phyloP scores from a whole-genome alignment of 2,113 vertebrate genomes.

The Otus sunia region DNA sequence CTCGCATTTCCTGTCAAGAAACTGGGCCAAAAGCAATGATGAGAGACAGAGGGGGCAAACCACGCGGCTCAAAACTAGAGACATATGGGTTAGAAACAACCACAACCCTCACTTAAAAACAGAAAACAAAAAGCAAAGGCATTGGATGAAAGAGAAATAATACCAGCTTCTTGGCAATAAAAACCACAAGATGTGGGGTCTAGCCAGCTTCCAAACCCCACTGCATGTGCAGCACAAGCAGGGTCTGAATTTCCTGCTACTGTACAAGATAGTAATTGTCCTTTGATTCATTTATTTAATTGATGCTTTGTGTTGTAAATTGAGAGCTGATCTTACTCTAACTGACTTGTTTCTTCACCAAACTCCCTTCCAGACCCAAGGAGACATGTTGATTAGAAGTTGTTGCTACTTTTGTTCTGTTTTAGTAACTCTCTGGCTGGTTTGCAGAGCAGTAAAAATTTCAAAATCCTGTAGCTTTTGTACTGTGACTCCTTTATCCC shows the following conservation, averaged over 20 bases:
- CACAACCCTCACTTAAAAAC: constrained; percentile 50
- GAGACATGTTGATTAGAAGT: accelerated
- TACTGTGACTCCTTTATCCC: accelerated
- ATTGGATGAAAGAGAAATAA: constrained; percentile 48
- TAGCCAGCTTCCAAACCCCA: constrained; percentile 13
- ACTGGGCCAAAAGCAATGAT: constrained; percentile 77
- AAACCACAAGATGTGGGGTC: background rate
- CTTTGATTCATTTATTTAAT: background rate
- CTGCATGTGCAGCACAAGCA: accelerated
- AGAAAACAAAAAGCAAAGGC: constrained; percentile 67
- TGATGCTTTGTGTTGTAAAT: background rate
- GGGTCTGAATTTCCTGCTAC: constrained; percentile 19
- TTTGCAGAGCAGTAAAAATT: background rate
- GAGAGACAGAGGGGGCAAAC: constrained; percentile 77
- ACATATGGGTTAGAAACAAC: constrained; percentile 57
- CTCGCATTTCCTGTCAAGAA: constrained; percentile 81
- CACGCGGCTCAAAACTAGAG: constrained; percentile 43
- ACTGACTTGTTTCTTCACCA: background rate
- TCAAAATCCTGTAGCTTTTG: background rate
- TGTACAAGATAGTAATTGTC: background rate
- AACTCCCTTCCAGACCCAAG: background rate
- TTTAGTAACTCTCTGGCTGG: background rate
- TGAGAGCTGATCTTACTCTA: background rate
- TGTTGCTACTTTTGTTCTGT: background rate
- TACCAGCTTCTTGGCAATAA: background rate